Evolutionary conservation across 1,140 invertebrate genomes (phyloP).

Genomic region (Drosophila burlai): DNA sequence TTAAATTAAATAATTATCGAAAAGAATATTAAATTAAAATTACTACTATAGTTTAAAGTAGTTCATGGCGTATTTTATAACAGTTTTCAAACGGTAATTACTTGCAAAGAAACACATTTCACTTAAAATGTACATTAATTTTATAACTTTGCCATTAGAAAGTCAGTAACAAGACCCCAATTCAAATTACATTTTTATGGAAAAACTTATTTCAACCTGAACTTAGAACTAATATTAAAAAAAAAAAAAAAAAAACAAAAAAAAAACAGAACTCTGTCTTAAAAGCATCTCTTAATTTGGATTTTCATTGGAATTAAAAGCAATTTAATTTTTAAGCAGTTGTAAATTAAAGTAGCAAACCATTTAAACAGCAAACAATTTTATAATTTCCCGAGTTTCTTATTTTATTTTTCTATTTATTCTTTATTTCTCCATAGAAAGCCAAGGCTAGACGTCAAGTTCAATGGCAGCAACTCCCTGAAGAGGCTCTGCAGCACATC

Average conservation of each 20-base stretch:
- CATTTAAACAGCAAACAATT: background rate
- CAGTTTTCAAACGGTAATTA: background rate
- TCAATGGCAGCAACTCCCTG: slow-evolving; percentile 48
- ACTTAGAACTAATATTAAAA: background rate
- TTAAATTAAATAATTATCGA: background rate
- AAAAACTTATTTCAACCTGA: background rate
- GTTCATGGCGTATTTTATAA: too few relatives aligned
- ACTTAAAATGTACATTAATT: background rate
- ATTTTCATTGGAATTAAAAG: too few relatives aligned
- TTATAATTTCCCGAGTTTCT: background rate
- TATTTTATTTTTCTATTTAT: background rate
- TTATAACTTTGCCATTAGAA: background rate
- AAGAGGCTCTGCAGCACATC: slow-evolving; percentile 41
- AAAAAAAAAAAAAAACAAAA: background rate
- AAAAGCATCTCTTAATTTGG: too few relatives aligned
- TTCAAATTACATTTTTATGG: background rate
- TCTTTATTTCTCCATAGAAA: slow-evolving; percentile 41
- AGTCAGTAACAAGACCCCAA: background rate
- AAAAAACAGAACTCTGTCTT: background rate
- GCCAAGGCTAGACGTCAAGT: slow-evolving; percentile 76
- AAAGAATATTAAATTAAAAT: background rate
- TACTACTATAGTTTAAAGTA: too few relatives aligned
- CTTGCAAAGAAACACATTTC: background rate
- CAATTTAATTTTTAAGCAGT: background rate
- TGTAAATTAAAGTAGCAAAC: background rate